phyloP scores from a whole-genome alignment of 2,888 invertebrate genomes.

The Agriopis leucophaearia region DNA sequence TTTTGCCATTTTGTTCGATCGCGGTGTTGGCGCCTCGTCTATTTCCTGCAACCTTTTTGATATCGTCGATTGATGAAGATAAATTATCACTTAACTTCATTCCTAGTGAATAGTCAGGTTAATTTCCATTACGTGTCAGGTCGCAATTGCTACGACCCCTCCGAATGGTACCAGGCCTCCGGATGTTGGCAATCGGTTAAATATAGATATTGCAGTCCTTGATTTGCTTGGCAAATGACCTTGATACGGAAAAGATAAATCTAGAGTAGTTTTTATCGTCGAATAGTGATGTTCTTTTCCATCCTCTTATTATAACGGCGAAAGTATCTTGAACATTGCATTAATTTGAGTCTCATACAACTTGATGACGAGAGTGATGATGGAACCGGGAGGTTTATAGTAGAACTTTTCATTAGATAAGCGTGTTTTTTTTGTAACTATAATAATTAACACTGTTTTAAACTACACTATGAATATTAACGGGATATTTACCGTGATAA shows the following conservation, averaged over 20 bases:
- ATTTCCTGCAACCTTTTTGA: not conserved
- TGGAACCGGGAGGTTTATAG: too few relatives aligned
- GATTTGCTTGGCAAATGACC: conserved; percentile 16
- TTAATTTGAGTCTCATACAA: too few relatives aligned
- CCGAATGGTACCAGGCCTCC: conserved; percentile 7
- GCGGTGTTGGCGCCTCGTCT: not conserved
- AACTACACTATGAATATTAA: too few relatives aligned
- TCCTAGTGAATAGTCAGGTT: not conserved
- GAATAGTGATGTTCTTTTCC: too few relatives aligned
- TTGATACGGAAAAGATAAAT: not conserved
- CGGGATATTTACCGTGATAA: too few relatives aligned
- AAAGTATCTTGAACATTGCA: too few relatives aligned
- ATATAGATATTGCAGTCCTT: conserved; percentile 23
- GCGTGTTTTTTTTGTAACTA: too few relatives aligned
- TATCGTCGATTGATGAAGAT: not conserved
- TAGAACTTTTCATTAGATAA: too few relatives aligned
- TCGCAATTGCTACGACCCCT: conserved; percentile 6
- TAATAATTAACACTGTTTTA: too few relatives aligned
- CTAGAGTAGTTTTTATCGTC: not conserved
- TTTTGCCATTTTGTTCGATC: not conserved
- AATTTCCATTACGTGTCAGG: conserved; percentile 4
- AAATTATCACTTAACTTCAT: not conserved
- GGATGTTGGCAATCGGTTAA: conserved; percentile 27
- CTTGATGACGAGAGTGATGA: too few relatives aligned
- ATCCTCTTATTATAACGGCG: too few relatives aligned